Evolutionary conservation across 2,888 invertebrate genomes (phyloP).

Genomic region (Slavum lentiscoides): DNA sequence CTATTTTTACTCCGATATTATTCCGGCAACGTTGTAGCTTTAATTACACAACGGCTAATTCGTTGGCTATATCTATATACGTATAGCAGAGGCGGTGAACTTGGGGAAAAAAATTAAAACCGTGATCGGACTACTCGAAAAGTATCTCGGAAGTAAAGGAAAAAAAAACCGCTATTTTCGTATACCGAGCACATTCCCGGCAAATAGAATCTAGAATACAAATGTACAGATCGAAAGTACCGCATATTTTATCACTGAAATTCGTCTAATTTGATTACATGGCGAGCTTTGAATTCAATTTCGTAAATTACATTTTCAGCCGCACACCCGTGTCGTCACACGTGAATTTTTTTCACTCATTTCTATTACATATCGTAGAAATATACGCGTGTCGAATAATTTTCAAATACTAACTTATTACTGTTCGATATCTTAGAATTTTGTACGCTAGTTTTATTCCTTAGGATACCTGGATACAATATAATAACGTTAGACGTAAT

Average conservation of each 20-base stretch:
- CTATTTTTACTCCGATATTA: conserved; percentile 31
- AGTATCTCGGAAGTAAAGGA: conserved; percentile 24
- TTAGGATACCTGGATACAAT: no score
- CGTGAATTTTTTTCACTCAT: not conserved
- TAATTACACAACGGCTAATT: conserved; percentile 49
- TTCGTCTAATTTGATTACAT: conserved; percentile 44
- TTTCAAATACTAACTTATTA: no score
- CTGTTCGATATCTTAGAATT: no score
- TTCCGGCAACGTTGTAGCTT: conserved; percentile 43
- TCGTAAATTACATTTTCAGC: not conserved
- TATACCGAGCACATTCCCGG: conserved; percentile 45
- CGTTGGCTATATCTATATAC: not conserved
- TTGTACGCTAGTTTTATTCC: no score
- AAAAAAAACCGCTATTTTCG: conserved; percentile 34
- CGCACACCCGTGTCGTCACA: not conserved
- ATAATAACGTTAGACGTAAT: no score
- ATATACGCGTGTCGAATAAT: not conserved
- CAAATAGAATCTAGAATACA: conserved; percentile 48
- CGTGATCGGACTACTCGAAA: conserved; percentile 50
- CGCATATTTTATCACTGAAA: conserved; percentile 46
- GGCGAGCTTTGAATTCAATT: conserved; percentile 27
- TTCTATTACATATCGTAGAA: not conserved
- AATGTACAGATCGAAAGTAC: conserved; percentile 36
- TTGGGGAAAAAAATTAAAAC: conserved; percentile 46
- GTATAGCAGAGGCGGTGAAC: not conserved